These are phyloP conservation scores for Scomber colias DNA, from an alignment of 2,113 vertebrate genomes.

Conservation along the genomic window DNA sequence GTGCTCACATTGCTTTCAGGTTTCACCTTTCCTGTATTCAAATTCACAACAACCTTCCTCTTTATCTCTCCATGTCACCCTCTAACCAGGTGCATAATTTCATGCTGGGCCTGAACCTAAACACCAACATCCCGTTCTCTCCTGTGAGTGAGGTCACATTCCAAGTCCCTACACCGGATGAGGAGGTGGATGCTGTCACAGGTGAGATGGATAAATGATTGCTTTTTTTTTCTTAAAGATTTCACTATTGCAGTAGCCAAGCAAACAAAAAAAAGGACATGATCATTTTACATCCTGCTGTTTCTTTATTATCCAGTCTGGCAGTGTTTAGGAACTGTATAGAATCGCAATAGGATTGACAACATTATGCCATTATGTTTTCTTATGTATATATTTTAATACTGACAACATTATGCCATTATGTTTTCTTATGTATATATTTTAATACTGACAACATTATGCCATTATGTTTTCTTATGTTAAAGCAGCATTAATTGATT, in stretches of 20 bases:
- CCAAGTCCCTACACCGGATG: conserved; percentile 83
- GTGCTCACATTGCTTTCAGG: neutral
- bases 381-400: too few relatives aligned
- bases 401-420: too few relatives aligned
- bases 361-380: too few relatives aligned
- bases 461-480: too few relatives aligned
- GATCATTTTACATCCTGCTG: neutral
- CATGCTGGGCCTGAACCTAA: conserved; percentile 97
- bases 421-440: too few relatives aligned
- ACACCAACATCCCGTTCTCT: conserved; percentile 88
- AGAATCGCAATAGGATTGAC: too few relatives aligned
- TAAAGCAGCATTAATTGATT: too few relatives aligned
- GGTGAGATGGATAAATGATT: conserved; percentile 74
- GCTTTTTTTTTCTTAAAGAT: too few relatives aligned
- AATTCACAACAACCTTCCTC: neutral
- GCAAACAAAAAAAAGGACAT: neutral
- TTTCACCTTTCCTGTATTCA: neutral
- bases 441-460: too few relatives aligned
- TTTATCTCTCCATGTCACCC: neutral
- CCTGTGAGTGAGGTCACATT: conserved; percentile 76
- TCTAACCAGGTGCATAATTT: conserved; percentile 91
- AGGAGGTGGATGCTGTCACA: conserved; percentile 91
- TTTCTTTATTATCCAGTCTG: neutral
- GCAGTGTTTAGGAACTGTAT: too few relatives aligned
- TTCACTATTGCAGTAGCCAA: too few relatives aligned